These are phyloP conservation scores for Diabrotica virgifera DNA, from an alignment of 1,140 invertebrate species.

Conservation along the genomic window DNA sequence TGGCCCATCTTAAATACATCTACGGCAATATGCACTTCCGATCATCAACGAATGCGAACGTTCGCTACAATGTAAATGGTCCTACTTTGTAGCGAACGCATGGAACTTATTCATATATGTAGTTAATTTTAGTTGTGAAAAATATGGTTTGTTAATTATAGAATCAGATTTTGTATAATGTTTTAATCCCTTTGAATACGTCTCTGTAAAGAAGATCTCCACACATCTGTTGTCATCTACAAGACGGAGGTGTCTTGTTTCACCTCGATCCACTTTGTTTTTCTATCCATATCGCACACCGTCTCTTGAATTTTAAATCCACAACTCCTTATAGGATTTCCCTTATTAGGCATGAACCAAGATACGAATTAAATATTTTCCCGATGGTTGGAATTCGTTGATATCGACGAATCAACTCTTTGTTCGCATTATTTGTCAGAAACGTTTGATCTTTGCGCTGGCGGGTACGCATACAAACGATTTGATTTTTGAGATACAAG, in stretches of 20 bases:
- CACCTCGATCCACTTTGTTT: slow-evolving; percentile 28
- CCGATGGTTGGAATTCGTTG: slow-evolving; percentile 15
- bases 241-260: slow-evolving; percentile 24
- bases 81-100: too few species aligned
- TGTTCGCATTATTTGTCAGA: slow-evolving; percentile 22
- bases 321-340: slow-evolving; percentile 14
- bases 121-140: too few species aligned
- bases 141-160: too few species aligned
- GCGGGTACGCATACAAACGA: slow-evolving; percentile 12
- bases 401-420: slow-evolving; percentile 7
- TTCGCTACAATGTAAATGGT: too few species aligned
- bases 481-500: neutral
- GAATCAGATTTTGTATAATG: too few species aligned
- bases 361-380: slow-evolving; percentile 23
- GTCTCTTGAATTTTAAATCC: slow-evolving; percentile 20
- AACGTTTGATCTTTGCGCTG: slow-evolving; percentile 8
- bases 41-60: too few species aligned
- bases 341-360: slow-evolving; percentile 13
- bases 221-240: slow-evolving; percentile 7
- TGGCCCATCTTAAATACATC: too few species aligned
- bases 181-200: too few species aligned
- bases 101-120: too few species aligned
- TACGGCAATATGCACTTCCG: too few species aligned
- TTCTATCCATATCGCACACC: slow-evolving; percentile 22
- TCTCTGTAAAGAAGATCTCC: too few species aligned